phyloP scores from a whole-genome alignment of 2,888 invertebrate species.

The Orchesella flavescens region DNA sequence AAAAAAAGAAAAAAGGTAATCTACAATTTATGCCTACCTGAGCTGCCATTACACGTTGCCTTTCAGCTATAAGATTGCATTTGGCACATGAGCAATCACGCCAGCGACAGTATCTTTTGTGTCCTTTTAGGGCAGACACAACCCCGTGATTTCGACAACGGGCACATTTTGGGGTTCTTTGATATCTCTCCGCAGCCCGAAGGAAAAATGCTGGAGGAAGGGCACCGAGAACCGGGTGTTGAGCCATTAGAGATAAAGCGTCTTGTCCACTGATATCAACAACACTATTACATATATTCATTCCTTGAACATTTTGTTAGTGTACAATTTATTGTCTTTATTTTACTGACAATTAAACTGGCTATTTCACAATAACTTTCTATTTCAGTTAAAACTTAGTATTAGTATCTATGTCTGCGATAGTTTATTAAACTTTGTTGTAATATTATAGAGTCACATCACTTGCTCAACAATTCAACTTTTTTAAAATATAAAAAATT shows the following conservation, averaged over 20 bases:
- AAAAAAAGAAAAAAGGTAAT: not conserved
- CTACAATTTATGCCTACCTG: slow-evolving; percentile 79
- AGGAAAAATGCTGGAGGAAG: slow-evolving; percentile 89
- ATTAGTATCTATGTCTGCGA: too few relatives aligned
- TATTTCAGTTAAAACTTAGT: too few relatives aligned
- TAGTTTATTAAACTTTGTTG: too few relatives aligned
- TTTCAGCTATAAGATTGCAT: slow-evolving; percentile 97
- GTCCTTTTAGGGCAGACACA: slow-evolving; percentile 94
- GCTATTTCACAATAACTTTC: too few relatives aligned
- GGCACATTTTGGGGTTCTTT: slow-evolving; percentile 76
- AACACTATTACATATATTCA: slow-evolving; percentile 87
- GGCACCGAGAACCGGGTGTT: slow-evolving; percentile 86
- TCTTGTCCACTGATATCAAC: slow-evolving; percentile 76
- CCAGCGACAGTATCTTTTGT: slow-evolving; percentile 97
- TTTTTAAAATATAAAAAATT: slow-evolving; percentile 7
- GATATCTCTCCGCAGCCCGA: slow-evolving; percentile 90
- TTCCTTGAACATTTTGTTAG: slow-evolving; percentile 73
- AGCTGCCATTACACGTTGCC: slow-evolving; percentile 98
- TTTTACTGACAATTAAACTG: too few relatives aligned
- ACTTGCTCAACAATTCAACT: not conserved
- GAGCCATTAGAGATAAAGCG: slow-evolving; percentile 89
- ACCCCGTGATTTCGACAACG: slow-evolving; percentile 96
- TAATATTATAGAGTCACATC: too few relatives aligned
- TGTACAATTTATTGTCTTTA: too few relatives aligned
- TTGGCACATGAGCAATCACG: slow-evolving; percentile 98